These are phyloP conservation scores for Drosophila kuntzei DNA, from an alignment of 2,888 invertebrate genomes.

Conservation along the genomic window DNA sequence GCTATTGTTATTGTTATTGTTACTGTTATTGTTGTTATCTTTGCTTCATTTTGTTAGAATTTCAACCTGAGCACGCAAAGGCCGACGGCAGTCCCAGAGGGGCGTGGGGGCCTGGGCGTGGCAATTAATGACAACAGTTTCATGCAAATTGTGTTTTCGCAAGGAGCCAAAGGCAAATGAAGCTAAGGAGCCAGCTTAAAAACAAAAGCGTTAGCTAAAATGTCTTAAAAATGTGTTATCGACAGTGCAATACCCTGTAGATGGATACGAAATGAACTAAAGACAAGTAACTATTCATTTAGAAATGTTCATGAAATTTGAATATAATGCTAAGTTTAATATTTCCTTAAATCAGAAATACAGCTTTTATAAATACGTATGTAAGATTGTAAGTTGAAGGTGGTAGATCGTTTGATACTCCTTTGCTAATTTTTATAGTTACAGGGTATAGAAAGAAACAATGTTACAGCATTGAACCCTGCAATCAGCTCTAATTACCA, in stretches of 20 bases:
- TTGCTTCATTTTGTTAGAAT: slow-evolving; percentile 73
- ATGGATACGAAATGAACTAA: not conserved
- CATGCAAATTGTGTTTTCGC: slow-evolving; percentile 52
- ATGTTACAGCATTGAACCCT: slow-evolving; percentile 60
- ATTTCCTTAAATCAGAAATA: no score
- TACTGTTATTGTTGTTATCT: slow-evolving; percentile 58
- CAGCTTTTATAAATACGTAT: no score
- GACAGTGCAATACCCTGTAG: not conserved
- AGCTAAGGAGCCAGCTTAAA: slow-evolving; percentile 20
- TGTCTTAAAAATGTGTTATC: not conserved
- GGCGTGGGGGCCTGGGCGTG: slow-evolving; percentile 52
- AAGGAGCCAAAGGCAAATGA: slow-evolving; percentile 26
- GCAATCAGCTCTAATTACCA: slow-evolving; percentile 48
- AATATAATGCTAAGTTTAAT: not conserved
- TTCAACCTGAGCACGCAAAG: slow-evolving; percentile 77
- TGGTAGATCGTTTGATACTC: not conserved
- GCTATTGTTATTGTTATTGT: slow-evolving; percentile 5
- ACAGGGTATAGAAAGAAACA: slow-evolving; percentile 18
- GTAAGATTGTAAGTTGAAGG: no score
- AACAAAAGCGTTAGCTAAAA: slow-evolving; percentile 4
- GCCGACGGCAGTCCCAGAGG: slow-evolving; percentile 25
- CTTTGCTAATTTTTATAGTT: not conserved
- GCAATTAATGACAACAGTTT: slow-evolving; percentile 66
- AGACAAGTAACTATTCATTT: no score
- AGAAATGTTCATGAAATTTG: no score